Percentiles rank a stretch among this genome's conserved stretches.
These are phyloP conservation scores for Ceuthmochares aereus DNA, from an alignment of 2,113 vertebrate species.

Conservation along the genomic window DNA sequence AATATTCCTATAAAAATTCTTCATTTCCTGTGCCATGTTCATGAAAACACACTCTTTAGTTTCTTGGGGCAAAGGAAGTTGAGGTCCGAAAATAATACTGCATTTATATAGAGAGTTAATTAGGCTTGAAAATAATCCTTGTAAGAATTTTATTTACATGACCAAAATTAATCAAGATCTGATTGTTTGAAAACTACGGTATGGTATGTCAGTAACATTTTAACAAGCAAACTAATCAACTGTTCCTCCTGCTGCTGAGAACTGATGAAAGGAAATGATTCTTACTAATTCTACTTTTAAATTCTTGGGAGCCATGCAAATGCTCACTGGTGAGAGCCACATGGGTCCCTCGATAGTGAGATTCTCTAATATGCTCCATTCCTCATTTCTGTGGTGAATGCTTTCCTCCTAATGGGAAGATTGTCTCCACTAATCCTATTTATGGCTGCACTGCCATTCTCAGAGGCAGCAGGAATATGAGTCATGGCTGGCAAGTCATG, in stretches of 20 bases:
- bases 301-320: neutral
- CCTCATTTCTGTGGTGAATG: neutral
- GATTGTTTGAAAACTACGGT: conserved; percentile 42
- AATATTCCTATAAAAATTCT: conserved; percentile 22
- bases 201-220: conserved; percentile 1
- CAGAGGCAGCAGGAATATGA: neutral
- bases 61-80: neutral
- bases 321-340: neutral
- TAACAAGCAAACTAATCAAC: conserved; percentile 47
- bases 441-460: neutral
- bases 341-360: neutral
- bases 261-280: conserved; percentile 1
- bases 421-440: neutral
- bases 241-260: neutral
- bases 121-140: conserved; percentile 32
- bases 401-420: neutral
- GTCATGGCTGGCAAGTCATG: neutral
- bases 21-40: conserved; percentile 12
- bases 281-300: conserved; percentile 33
- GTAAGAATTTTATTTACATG: conserved; percentile 34
- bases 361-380: neutral
- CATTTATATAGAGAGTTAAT: neutral
- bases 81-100: conserved; percentile 29
- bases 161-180: conserved; percentile 44
- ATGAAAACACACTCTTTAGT: neutral